A percentile compares a stretch with the other conserved stretches of the same genome.
Conservation (phyloP, 1,140 invertebrate species). For the Conus betulinus region DNA sequence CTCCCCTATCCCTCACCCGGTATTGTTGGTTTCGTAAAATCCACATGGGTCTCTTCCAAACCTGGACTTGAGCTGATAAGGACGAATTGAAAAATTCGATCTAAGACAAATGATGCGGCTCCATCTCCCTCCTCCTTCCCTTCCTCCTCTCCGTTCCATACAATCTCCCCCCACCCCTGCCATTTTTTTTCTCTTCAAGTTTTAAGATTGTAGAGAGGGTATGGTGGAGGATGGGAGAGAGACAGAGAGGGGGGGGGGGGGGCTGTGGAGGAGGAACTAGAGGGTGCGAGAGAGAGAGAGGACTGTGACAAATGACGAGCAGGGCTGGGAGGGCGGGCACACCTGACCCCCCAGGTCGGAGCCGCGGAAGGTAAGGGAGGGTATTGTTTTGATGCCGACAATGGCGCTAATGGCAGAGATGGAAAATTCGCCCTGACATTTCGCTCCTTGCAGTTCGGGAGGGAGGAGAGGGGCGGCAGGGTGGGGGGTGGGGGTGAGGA, state of each 20-base stretch:
- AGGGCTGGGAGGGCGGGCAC: not conserved
- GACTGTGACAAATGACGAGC: constrained; percentile 21
- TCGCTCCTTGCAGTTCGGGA: constrained; percentile 28
- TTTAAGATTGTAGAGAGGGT: too few species aligned
- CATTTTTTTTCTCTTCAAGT: too few species aligned
- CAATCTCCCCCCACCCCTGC: too few species aligned
- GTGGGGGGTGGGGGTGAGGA: too few species aligned
- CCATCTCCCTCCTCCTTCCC: too few species aligned
- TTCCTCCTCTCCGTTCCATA: too few species aligned
- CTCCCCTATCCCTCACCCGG: too few species aligned
- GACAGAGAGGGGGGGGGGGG: not conserved
- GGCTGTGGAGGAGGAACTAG: not conserved
- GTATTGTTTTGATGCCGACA: constrained; percentile 41
- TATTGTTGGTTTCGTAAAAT: not conserved
- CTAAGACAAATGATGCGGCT: not conserved
- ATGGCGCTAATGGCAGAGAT: constrained; percentile 38
- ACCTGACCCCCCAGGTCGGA: constrained; percentile 20
- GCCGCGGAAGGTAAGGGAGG: constrained; percentile 14
- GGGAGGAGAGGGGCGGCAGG: not conserved
- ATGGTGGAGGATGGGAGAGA: too few species aligned
- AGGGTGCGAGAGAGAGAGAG: not conserved
- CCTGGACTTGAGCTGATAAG: not conserved
- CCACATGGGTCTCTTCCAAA: constrained; percentile 6
- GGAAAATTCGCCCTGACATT: constrained; percentile 36
- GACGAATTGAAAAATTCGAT: not conserved